phyloP scores from a whole-genome alignment of 2,797 vertebrate species.

The Hoplostethus mediterraneus region DNA sequence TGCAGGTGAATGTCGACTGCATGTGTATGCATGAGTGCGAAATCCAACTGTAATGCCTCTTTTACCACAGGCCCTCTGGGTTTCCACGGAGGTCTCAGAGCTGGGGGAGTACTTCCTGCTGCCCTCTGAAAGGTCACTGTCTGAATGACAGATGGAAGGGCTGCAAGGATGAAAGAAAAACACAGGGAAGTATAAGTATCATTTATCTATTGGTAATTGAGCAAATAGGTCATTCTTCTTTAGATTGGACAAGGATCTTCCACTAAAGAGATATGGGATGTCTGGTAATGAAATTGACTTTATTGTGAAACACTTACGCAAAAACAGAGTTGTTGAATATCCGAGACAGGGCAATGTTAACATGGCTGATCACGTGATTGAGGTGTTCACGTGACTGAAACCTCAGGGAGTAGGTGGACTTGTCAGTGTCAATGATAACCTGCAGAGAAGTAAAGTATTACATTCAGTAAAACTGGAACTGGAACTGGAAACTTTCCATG shows the following conservation, averaged over 20 bases:
- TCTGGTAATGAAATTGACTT: background rate
- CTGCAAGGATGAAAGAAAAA: constrained; percentile 66
- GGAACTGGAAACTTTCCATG: background rate
- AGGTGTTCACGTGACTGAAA: constrained; percentile 86
- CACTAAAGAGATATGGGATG: background rate
- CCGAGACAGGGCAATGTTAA: constrained; percentile 88
- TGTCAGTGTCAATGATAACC: constrained; percentile 90
- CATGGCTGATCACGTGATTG: constrained; percentile 87
- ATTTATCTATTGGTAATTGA: constrained; percentile 8
- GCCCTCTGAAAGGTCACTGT: constrained; percentile 90
- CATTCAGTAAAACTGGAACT: too few species aligned
- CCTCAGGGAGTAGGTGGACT: constrained; percentile 84
- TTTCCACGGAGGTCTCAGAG: constrained; percentile 91
- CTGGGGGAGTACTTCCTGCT: constrained; percentile 91
- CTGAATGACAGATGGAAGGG: constrained; percentile 89
- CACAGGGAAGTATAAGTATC: constrained; percentile 18
- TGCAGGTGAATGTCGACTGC: background rate
- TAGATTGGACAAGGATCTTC: constrained; percentile 13
- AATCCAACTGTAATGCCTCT: constrained; percentile 45
- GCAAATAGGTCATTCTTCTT: constrained; percentile 38
- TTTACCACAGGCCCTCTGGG: constrained; percentile 92
- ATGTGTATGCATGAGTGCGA: constrained; percentile 27
- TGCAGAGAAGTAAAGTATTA: constrained; percentile 49
- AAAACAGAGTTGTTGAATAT: constrained; percentile 90
- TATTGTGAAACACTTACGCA: constrained; percentile 75